Evolutionary conservation across 2,113 vertebrate species (phyloP).

Genomic region (Zapornia atra): DNA sequence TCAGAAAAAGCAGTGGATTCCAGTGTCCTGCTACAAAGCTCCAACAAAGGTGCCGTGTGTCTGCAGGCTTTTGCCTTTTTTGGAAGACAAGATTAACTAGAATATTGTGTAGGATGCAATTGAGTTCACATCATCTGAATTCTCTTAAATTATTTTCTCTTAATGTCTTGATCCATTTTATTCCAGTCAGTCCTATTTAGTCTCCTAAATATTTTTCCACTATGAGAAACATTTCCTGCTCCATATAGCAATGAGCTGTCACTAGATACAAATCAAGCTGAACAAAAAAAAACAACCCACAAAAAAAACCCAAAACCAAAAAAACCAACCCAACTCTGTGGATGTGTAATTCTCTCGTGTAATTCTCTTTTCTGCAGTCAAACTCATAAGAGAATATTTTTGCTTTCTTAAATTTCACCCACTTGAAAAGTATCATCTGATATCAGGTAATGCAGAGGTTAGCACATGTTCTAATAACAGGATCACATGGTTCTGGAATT

Average conservation of each 20-base stretch:
- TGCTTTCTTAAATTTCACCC: neutral
- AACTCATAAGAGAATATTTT: neutral
- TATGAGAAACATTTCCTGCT: neutral
- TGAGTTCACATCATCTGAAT: neutral
- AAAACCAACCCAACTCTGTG: neutral
- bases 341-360: too few relatives aligned
- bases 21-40: conserved; percentile 86
- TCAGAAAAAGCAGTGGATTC: conserved; percentile 89
- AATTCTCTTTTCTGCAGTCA: neutral
- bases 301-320: neutral
- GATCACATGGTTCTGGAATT: neutral
- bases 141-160: neutral
- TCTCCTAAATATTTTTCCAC: neutral
- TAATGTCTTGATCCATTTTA: neutral
- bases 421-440: neutral
- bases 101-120: neutral
- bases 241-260: neutral
- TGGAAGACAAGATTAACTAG: neutral
- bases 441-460: neutral
- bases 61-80: neutral
- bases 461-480: neutral
- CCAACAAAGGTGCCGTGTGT: conserved; percentile 83
- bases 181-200: neutral
- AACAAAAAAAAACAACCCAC: neutral
- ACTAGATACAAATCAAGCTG: neutral